Base-by-base conservation (phyloP, 2,888 invertebrate genomes). In the Lasioglossum lativentre region DNA sequence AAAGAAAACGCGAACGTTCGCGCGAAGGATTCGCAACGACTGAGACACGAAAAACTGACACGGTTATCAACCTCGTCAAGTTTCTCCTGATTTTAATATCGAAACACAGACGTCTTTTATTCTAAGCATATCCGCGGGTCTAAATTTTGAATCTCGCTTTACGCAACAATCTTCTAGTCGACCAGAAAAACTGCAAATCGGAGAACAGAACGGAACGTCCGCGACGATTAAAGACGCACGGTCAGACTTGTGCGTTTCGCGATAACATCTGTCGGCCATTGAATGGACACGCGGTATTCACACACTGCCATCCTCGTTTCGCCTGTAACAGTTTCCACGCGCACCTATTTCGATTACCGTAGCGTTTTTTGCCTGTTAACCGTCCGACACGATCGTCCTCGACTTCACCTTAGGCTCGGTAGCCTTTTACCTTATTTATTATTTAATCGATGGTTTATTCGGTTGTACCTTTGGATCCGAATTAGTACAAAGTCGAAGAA, bases 151-250 rank as follows among this genome's bases (percentile, higher is more conserved):
- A 85, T 82, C 38, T 79, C 75, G 80, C 40, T 80, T 47, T 75
- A 63, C 66, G 78, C 79, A 86, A 84, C 83, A 73, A 34, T 45
- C 79, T 83, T 88, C 88, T 88, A 85, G 88, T 87, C 87, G 78
- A 80, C 16, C 79, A 85, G 73, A 80, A 52, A 78, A 83, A 73
- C n/a, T 40, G 68, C 78, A 27, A 56, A 75, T 38, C 66, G 80
- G 78, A 80, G 63, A 78, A 71, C 38, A 34, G 42, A 71, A 47
- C 52, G 63, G 73, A 52, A 68, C 56, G 75, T 52, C 23, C 52
- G 52, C 10, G 52, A 3, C 47, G 75, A 30, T 80, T 42, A 71
- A 34, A 59, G 0, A 3, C 8, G 42, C 52, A 73, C 45, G 73
- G n/a, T 47, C 72, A 66, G 74, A 71, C 40, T n/a, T 40, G 34